These are phyloP conservation scores for Smutsia gigantea DNA, from an alignment of 2,797 vertebrate species.

Conservation along the genomic window DNA sequence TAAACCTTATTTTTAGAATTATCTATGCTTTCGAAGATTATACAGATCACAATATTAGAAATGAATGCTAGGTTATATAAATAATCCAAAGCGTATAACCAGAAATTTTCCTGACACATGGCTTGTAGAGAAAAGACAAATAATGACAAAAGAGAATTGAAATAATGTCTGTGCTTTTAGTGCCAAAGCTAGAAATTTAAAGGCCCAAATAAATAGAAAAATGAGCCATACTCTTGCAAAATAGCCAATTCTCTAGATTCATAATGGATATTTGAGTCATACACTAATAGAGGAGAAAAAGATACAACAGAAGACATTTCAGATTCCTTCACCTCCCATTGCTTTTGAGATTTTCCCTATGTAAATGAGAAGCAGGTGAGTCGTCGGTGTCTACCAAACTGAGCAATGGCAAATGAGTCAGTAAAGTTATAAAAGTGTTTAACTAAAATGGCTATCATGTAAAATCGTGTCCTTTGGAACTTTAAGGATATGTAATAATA, in stretches of 20 bases:
- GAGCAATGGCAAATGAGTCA: conserved; percentile 34
- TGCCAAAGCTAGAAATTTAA: conserved; percentile 51
- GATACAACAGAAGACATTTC: conserved; percentile 11
- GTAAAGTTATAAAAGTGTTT: conserved; percentile 24
- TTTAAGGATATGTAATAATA: conserved; percentile 19
- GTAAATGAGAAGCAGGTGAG: conserved; percentile 33
- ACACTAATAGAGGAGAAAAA: conserved; percentile 29
- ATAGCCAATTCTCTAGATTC: background rate
- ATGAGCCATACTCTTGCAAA: background rate
- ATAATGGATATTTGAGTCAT: background rate
- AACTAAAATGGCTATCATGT: conserved; percentile 16
- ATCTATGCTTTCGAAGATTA: conserved; percentile 15
- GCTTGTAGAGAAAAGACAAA: conserved; percentile 20
- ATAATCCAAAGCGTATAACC: conserved; percentile 35
- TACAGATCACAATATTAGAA: conserved; percentile 9
- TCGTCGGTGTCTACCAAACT: conserved; percentile 19
- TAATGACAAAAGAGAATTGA: background rate
- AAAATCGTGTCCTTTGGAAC: conserved; percentile 42
- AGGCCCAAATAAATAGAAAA: background rate
- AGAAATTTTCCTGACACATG: conserved; percentile 21
- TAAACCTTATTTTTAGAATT: conserved; percentile 43
- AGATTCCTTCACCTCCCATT: background rate
- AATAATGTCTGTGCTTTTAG: conserved; percentile 7
- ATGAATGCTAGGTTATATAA: conserved; percentile 19
- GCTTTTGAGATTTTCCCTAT: conserved; percentile 28